Evolutionary conservation across 2,797 vertebrate species (phyloP), one percentile per base, ranked within the genome.

Genomic region (Danio kyathit): DNA sequence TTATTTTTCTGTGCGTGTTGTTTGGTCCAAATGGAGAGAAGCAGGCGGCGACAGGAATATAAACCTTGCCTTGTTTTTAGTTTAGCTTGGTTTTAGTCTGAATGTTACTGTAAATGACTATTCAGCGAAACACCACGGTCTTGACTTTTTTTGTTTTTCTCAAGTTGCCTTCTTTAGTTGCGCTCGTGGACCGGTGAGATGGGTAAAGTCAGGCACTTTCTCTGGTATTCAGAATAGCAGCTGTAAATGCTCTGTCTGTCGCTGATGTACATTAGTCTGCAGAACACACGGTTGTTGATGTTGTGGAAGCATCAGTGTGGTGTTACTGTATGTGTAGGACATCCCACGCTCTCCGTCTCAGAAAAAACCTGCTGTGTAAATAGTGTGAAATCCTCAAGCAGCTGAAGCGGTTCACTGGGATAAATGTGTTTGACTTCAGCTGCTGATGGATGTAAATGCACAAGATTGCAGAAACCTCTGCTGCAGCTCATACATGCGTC

Each of bases 161-260:
- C 59, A 61, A 84, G 87, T 83, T 89, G 90, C 90, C 87, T 90
- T 93, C 86, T 82, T 72, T 80, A 83, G 73, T 38, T 86, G 54
- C 75, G 13, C 80, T 83, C 59, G 66, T 51, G 78, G 64, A 82
- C 85, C 66, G 57, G 66, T 75, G 51, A 82, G 48, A 60, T 12
- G 52, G 73, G 71, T 60, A 86, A 81, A 43, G 74, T 56, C n/a
- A 72, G 46, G 82, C 52, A 48, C 83, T 69, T 79, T 74, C 72
- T 51, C 83, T 85, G 78, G 77, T 43, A 63, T 87, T 80, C 75
- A 44, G 12, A 70, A 65, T 49, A 60, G 43, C 51, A 83, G 82
- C 88, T 86, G 83, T 51, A 51, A 51, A 5, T 8, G 8, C 49
- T 51, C 14, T n/a, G n/a, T n/a, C n/a, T n/a, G n/a, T n/a, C 49